A percentile compares a stretch with the other conserved stretches of the same genome.
phyloP scores from a whole-genome alignment of 2,797 vertebrate species.

The Phylloscopus collybita region DNA sequence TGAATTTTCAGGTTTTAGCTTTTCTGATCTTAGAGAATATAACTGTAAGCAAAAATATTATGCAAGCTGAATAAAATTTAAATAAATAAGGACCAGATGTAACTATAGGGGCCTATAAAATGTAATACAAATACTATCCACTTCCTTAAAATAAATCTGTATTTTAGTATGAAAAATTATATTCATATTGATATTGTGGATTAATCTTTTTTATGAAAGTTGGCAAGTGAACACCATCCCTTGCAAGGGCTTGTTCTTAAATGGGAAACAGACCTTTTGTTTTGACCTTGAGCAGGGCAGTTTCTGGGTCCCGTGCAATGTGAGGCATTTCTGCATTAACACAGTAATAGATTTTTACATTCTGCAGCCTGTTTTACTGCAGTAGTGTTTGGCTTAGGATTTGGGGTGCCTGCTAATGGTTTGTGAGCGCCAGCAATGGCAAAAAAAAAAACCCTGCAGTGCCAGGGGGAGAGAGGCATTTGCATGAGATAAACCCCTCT shows the following conservation, averaged over 20 bases:
- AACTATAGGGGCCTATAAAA: conserved; percentile 73
- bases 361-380: conserved; percentile 58
- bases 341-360: conserved; percentile 11
- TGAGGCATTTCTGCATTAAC: conserved; percentile 46
- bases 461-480: neutral
- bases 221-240: conserved; percentile 54
- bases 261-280: conserved; percentile 67
- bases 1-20: conserved; percentile 74
- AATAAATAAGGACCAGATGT: conserved; percentile 78
- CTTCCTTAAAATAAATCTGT: conserved; percentile 77
- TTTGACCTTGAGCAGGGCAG: conserved; percentile 57
- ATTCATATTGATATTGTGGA: conserved; percentile 71
- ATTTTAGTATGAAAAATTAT: conserved; percentile 77
- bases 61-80: conserved; percentile 76
- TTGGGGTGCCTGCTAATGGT: conserved; percentile 56
- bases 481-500: neutral
- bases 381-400: conserved; percentile 49
- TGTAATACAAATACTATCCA: conserved; percentile 74
- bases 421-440: neutral
- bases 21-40: conserved; percentile 73
- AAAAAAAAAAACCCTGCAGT: neutral
- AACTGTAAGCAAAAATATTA: conserved; percentile 76
- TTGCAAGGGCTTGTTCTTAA: conserved; percentile 52
- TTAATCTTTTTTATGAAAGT: conserved; percentile 68
- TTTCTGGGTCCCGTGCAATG: conserved; percentile 25